Conservation (phyloP, 2,113 vertebrate species). For the Nycticebus coucang region DNA sequence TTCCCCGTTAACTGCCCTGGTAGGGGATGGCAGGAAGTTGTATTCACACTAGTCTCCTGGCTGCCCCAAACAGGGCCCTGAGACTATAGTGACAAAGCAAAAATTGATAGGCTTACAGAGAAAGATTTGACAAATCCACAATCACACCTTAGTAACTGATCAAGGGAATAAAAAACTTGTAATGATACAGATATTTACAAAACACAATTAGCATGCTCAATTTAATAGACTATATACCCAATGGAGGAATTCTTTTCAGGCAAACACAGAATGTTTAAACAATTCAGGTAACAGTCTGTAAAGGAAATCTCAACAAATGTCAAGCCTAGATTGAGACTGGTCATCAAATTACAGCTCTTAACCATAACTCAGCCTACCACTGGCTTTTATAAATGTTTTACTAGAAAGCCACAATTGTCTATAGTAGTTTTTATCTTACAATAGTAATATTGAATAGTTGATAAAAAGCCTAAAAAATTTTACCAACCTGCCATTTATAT, state of each 20-base stretch:
- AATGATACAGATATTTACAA: fast-evolving
- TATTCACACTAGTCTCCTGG: slow-evolving; percentile 44
- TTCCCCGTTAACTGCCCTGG: slow-evolving; percentile 1
- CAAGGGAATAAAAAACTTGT: neutral
- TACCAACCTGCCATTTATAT: neutral
- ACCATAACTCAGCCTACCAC: neutral
- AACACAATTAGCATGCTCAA: neutral
- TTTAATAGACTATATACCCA: neutral
- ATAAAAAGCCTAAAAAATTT: too few species aligned
- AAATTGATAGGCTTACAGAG: too few species aligned
- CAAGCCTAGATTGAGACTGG: neutral
- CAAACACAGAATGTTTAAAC: neutral
- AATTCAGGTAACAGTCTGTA: neutral
- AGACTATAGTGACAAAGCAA: neutral
- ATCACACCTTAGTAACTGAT: fast-evolving
- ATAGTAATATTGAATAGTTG: neutral
- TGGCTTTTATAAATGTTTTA: neutral
- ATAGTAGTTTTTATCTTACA: neutral
- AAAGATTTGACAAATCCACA: neutral
- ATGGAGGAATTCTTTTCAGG: neutral
- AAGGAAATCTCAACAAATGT: neutral
- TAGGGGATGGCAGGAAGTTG: neutral
- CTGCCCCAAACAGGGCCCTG: neutral
- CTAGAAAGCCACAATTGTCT: neutral
- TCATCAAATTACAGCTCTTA: fast-evolving